Percentiles rank a stretch among this genome's conserved stretches.
Evolutionary conservation across 2,888 invertebrate genomes (phyloP).

Genomic region (Drosophila tanythrix): DNA sequence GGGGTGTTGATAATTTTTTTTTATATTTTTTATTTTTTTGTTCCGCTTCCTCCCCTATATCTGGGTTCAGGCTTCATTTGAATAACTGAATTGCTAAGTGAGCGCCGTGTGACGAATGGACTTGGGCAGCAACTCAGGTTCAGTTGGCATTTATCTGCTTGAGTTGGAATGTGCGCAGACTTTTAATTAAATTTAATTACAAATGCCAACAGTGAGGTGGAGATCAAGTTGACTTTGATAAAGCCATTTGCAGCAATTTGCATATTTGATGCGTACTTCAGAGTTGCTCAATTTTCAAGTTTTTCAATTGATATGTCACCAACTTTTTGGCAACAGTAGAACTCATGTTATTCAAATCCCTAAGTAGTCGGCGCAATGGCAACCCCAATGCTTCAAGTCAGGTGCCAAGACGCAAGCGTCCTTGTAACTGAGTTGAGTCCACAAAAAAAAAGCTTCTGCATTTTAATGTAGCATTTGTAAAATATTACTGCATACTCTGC

Average conservation of each 20-base stretch:
- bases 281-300: slow-evolving; percentile 13
- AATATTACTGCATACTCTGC: slow-evolving; percentile 62
- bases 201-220: slow-evolving; percentile 59
- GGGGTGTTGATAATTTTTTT: slow-evolving; percentile 60
- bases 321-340: slow-evolving; percentile 13
- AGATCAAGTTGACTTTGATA: slow-evolving; percentile 54
- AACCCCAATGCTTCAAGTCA: slow-evolving; percentile 11
- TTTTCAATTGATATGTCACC: slow-evolving; percentile 50
- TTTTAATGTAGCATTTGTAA: slow-evolving; percentile 62
- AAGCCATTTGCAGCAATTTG: slow-evolving; percentile 55
- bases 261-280: slow-evolving; percentile 47
- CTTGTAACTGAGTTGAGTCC: slow-evolving; percentile 53
- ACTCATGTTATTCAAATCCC: slow-evolving; percentile 43
- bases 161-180: slow-evolving; percentile 65
- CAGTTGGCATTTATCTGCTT: slow-evolving; percentile 58
- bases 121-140: slow-evolving; percentile 48
- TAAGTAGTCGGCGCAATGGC: slow-evolving; percentile 43
- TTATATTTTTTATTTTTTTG: slow-evolving; percentile 5
- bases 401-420: slow-evolving; percentile 37
- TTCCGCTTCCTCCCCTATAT: slow-evolving; percentile 1
- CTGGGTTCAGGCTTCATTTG: slow-evolving; percentile 57
- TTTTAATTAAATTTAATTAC: slow-evolving; percentile 78
- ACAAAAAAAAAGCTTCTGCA: slow-evolving; percentile 51
- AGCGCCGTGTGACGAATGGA: slow-evolving; percentile 63
- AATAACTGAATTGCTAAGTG: slow-evolving; percentile 77